Conservation (phyloP, 1,140 invertebrate species). For the Choristoneura fumiferana region DNA sequence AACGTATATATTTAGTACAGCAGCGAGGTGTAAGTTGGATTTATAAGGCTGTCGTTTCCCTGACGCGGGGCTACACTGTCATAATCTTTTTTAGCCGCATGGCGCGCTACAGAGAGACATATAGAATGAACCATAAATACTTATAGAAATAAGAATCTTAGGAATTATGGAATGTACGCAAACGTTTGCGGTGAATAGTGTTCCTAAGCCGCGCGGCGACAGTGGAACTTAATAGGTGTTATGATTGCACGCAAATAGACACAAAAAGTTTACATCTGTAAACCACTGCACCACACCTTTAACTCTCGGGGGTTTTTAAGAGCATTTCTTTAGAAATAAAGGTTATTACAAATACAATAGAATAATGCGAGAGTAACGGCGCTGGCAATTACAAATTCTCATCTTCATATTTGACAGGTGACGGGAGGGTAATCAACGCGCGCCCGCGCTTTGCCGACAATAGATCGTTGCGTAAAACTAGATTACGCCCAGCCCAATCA, state of each 20-base stretch:
- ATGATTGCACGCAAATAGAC: too few species aligned
- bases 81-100: slow-evolving; percentile 76
- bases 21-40: slow-evolving; percentile 42
- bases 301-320: too few species aligned
- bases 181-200: slow-evolving; percentile 17
- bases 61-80: slow-evolving; percentile 55
- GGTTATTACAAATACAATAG: too few species aligned
- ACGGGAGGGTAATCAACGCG: slow-evolving; percentile 41
- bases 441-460: too few species aligned
- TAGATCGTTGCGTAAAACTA: slow-evolving; percentile 68
- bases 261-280: too few species aligned
- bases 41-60: slow-evolving; percentile 56
- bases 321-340: too few species aligned
- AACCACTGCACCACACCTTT: too few species aligned
- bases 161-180: slow-evolving; percentile 34
- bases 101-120: slow-evolving; percentile 59
- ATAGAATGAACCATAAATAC: slow-evolving; percentile 54
- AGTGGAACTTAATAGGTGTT: too few species aligned
- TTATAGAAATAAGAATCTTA: slow-evolving; percentile 33
- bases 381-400: slow-evolving; percentile 27
- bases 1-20: slow-evolving; percentile 42
- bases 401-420: slow-evolving; percentile 53
- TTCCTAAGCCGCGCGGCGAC: too few species aligned
- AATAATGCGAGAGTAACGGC: too few species aligned
- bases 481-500: slow-evolving; percentile 48